Evolutionary conservation across 1,140 invertebrate genomes (phyloP).

Genomic region (Oryzaephilus surinamensis): DNA sequence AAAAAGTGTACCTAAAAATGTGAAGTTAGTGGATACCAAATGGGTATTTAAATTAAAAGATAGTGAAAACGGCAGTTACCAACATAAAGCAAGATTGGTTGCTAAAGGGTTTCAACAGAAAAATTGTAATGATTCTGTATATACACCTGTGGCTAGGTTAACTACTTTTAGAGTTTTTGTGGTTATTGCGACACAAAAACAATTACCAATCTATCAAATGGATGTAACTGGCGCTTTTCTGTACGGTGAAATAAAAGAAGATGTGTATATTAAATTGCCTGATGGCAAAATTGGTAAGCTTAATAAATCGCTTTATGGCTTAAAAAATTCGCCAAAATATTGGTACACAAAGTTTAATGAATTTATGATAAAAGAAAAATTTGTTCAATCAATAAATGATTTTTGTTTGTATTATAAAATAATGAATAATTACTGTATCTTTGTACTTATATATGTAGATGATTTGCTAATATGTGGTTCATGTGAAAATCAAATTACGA

Average conservation of each 20-base stretch:
- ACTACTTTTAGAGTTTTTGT: constrained; percentile 23
- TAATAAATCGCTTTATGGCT: constrained; percentile 32
- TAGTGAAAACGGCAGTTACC: constrained; percentile 10
- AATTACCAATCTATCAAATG: constrained; percentile 19
- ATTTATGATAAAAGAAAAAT: constrained; percentile 18
- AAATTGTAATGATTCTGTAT: constrained; percentile 24
- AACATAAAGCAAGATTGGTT: constrained; percentile 26
- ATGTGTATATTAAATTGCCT: constrained; percentile 35
- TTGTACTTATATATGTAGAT: constrained; percentile 24
- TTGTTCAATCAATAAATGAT: constrained; percentile 22
- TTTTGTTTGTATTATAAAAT: constrained; percentile 21
- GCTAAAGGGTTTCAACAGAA: constrained; percentile 21
- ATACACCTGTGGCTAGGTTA: constrained; percentile 27
- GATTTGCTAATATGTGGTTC: constrained; percentile 17
- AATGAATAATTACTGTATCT: constrained; percentile 1
- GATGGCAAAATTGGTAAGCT: constrained; percentile 28
- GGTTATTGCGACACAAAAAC: constrained; percentile 15
- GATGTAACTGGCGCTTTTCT: constrained; percentile 35
- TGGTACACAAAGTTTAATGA: constrained; percentile 25
- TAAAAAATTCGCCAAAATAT: constrained; percentile 29
- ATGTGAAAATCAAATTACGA: constrained; percentile 4
- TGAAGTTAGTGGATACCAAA: constrained; percentile 20
- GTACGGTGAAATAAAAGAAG: constrained; percentile 35
- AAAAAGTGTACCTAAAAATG: constrained; percentile 15
- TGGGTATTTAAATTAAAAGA: constrained; percentile 31